Evolutionary conservation across 2,797 vertebrate genomes (phyloP), one percentile per base, ranked within the genome.

Genomic region (Gymnodraco acuticeps): DNA sequence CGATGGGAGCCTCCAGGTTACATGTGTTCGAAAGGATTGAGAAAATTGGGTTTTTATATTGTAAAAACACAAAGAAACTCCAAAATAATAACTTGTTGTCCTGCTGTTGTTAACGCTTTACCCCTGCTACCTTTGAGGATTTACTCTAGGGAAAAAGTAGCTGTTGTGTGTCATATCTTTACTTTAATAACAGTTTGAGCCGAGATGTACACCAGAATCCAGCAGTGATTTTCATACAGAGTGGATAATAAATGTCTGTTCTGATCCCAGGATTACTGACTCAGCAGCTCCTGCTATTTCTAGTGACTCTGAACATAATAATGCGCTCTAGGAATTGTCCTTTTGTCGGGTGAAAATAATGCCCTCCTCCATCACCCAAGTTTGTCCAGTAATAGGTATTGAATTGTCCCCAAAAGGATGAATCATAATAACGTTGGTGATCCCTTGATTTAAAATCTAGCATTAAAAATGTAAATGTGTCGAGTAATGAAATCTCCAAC

Each of bases 181-280:
- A 45, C 58, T 50, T 55, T 53, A 17, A n/a, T 63, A 47, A 31
- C 8, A 2, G 27, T 50, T 31, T 31, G 13, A 48, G 53, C 43
- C 0, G 23, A 58, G 9, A 53, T 58, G 20, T 23, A 65, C 45
- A 61, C 50, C 55, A 56, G 43, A 61, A 73, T 42, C 27, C 54
- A 51, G 70, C 33, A 41, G 42, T 12, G 46, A 66, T 62, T 66
- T 75, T 13, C 50, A 56, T 13, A 62, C 53, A 62, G 19, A 46
- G 46, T 8, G 63, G 47, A 50, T 50, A 51, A 72, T 31, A 64
- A 50, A 20, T 9, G 4, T 68, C 31, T 54, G 41, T 56, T 55
- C 15, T 33, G 23, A 55, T 67, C 42, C 23, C 27, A 43, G 23
- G 52, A 69, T 54, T 58, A 54, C 27, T 20, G 58, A 47, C n/a